These are phyloP conservation scores for Drosophila kanapiae DNA, from an alignment of 1,140 invertebrate species.

Conservation along the genomic window DNA sequence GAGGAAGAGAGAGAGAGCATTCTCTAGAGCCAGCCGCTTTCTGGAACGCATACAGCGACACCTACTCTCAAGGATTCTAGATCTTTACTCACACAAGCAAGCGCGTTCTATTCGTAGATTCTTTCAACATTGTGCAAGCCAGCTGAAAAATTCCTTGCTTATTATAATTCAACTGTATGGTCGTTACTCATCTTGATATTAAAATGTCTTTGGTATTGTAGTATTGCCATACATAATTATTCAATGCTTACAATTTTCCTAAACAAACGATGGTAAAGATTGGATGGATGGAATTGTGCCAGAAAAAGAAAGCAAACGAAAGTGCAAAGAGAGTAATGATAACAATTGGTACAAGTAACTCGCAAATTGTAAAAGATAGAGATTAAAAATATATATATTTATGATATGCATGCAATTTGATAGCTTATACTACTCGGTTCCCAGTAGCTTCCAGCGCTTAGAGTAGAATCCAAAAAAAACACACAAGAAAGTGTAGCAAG, in stretches of 20 bases:
- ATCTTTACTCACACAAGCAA: no score
- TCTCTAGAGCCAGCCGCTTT: no score
- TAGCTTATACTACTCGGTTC: constrained; percentile 21
- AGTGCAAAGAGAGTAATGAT: constrained; percentile 3
- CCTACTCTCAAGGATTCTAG: no score
- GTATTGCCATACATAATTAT: constrained; percentile 32
- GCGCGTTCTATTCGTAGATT: no score
- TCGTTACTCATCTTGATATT: no score
- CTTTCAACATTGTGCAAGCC: no score
- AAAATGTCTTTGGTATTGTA: constrained; percentile 8
- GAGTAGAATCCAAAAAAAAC: constrained; percentile 7
- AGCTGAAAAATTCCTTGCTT: no score
- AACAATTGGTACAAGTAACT: constrained; percentile 1
- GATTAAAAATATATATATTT: constrained; percentile 7
- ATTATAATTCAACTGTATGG: no score
- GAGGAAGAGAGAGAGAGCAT: no score
- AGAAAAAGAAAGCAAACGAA: constrained; percentile 9
- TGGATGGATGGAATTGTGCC: no score
- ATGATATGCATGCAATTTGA: constrained; percentile 24
- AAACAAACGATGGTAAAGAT: not conserved
- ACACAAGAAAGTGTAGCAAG: constrained; percentile 26
- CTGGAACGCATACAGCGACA: no score
- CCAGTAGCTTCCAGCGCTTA: constrained; percentile 47
- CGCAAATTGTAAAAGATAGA: constrained; percentile 15
- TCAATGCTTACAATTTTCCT: constrained; percentile 11